Evolutionary conservation across 1,140 invertebrate species (phyloP).

Genomic region (Drosophila pseudoobscura): DNA sequence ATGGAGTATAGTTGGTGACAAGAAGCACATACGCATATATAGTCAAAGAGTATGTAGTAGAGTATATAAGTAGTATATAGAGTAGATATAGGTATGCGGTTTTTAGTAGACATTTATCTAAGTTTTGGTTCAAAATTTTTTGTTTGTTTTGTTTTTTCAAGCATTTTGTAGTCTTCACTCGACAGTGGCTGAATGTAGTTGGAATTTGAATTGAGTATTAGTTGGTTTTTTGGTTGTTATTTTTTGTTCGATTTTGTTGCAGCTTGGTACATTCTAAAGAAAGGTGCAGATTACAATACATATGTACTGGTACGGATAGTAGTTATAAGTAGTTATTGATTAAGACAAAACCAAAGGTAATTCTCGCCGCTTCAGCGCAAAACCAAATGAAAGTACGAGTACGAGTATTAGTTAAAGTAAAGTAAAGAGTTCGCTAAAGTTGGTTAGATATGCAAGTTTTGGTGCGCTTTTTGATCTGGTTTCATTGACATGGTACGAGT

Average conservation of each 20-base stretch:
- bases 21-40: slow-evolving; percentile 80
- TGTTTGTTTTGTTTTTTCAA: slow-evolving; percentile 47
- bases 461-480: slow-evolving; percentile 49
- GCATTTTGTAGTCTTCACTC: slow-evolving; percentile 64
- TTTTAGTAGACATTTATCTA: slow-evolving; percentile 77
- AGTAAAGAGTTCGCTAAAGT: slow-evolving; percentile 49
- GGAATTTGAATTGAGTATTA: slow-evolving; percentile 45
- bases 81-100: slow-evolving; percentile 61
- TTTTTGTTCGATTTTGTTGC: slow-evolving; percentile 59
- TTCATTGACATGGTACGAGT: slow-evolving; percentile 53
- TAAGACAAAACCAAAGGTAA: slow-evolving; percentile 41
- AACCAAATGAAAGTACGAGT: slow-evolving; percentile 46
- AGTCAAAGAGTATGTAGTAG: slow-evolving; percentile 69
- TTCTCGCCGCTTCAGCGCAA: slow-evolving; percentile 32
- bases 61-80: slow-evolving; percentile 39
- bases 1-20: slow-evolving; percentile 74
- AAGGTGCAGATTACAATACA: slow-evolving; percentile 75
- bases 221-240: slow-evolving; percentile 38
- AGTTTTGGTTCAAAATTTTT: slow-evolving; percentile 57
- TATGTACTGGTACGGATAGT: slow-evolving; percentile 55
- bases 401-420: slow-evolving; percentile 9
- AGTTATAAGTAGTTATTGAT: slow-evolving; percentile 32
- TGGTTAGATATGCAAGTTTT: slow-evolving; percentile 36
- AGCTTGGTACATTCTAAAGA: slow-evolving; percentile 77
- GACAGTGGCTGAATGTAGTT: slow-evolving; percentile 63